Evolutionary conservation across 1,140 invertebrate genomes (phyloP).

Genomic region (Ptiloglossa arizonensis): DNA sequence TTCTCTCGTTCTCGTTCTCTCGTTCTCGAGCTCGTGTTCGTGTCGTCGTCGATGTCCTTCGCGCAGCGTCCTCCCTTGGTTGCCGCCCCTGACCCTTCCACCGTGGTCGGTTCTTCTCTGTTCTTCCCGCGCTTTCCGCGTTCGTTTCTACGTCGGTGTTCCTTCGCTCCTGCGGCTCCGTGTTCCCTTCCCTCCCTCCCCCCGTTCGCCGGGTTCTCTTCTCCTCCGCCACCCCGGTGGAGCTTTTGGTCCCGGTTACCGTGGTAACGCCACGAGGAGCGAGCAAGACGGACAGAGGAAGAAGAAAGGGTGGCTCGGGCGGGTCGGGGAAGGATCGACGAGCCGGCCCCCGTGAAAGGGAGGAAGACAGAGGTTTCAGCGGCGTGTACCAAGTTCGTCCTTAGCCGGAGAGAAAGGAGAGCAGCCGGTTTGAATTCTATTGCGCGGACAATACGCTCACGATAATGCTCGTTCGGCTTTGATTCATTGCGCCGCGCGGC

Average conservation of each 20-base stretch:
- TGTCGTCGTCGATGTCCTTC: constrained; percentile 14
- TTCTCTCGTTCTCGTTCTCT: too few relatives aligned
- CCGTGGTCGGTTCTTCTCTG: background rate
- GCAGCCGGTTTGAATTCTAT: constrained; percentile 67
- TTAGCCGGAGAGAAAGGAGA: constrained; percentile 44
- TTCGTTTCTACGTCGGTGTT: background rate
- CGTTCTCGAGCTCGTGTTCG: too few relatives aligned
- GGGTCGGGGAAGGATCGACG: constrained; percentile 23
- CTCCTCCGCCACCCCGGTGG: too few relatives aligned
- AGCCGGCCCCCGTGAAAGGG: constrained; percentile 9
- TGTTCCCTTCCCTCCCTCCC: too few relatives aligned
- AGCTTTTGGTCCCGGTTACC: constrained; percentile 60
- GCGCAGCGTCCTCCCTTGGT: background rate
- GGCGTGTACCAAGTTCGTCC: constrained; percentile 47
- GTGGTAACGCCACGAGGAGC: constrained; percentile 59
- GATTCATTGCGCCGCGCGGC: constrained; percentile 61
- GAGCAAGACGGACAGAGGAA: constrained; percentile 38
- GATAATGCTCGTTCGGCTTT: constrained; percentile 69
- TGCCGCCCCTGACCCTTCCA: background rate
- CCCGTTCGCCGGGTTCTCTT: too few relatives aligned
- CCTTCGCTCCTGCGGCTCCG: background rate
- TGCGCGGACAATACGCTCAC: constrained; percentile 68
- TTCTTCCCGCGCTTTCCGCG: constrained; percentile 28
- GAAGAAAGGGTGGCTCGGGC: constrained; percentile 3
- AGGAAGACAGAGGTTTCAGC: constrained; percentile 16